A percentile compares a stretch with the other conserved stretches of the same genome.
Conservation (phyloP, 2,888 invertebrate genomes). For the Notodonta ziczac region DNA sequence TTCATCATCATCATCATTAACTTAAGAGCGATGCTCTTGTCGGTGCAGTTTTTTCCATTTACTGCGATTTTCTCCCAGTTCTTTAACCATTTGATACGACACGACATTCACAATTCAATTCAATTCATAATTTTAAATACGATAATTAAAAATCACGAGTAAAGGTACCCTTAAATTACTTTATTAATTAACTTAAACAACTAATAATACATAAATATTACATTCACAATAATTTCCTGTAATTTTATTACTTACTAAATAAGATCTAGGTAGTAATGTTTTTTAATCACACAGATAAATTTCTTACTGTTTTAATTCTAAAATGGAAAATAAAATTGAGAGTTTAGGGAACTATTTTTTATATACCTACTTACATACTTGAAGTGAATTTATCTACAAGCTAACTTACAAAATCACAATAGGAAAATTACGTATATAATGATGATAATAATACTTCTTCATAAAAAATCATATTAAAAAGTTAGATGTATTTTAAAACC, state of each 20-base stretch:
- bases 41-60: no score
- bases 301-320: background rate
- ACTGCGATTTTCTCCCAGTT: no score
- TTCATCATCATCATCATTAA: no score
- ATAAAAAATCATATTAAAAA: background rate
- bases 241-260: conserved; percentile 12
- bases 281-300: background rate
- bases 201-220: conserved; percentile 34
- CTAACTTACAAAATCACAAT: no score
- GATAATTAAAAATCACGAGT: background rate
- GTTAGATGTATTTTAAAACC: background rate
- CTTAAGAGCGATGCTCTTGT: no score
- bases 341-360: background rate
- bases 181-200: conserved; percentile 24
- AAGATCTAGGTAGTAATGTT: background rate
- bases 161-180: conserved; percentile 7
- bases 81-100: no score
- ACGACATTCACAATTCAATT: no score
- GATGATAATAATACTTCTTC: background rate
- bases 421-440: background rate
- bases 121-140: no score
- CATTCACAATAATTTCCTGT: conserved; percentile 25
- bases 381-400: background rate
- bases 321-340: no score
- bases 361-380: background rate